phyloP scores from a whole-genome alignment of 2,113 vertebrate genomes.

The Herpailurus yagouaroundi region DNA sequence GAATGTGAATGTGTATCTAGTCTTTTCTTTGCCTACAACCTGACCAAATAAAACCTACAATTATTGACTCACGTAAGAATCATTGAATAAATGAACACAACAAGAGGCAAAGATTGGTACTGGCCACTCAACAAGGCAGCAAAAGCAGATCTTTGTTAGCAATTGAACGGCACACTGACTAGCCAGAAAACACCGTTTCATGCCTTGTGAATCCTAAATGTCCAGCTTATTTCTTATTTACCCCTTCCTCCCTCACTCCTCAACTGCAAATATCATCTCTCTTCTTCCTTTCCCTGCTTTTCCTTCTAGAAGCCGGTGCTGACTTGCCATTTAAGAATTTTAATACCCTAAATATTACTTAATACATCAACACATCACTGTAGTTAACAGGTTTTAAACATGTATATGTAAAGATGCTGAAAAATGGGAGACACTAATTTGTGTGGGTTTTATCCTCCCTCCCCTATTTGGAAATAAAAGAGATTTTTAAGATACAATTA shows the following conservation, averaged over 20 bases:
- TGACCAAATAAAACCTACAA: background rate
- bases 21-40: background rate
- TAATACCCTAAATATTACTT: background rate
- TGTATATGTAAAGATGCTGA: background rate
- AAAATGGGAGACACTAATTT: background rate
- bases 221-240: background rate
- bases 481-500: background rate
- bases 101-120: no score
- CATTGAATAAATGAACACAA: background rate
- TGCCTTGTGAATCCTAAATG: background rate
- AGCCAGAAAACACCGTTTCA: background rate
- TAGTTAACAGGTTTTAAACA: background rate
- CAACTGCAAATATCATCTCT: background rate
- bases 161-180: background rate
- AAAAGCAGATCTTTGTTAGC: background rate
- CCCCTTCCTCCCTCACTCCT: background rate
- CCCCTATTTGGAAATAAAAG: background rate
- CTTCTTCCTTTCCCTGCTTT: background rate
- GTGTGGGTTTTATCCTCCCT: background rate
- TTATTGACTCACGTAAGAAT: background rate
- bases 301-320: background rate
- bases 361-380: background rate
- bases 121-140: background rate
- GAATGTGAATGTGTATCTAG: background rate
- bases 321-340: background rate